A percentile compares a stretch with the other conserved stretches of the same genome.
These are phyloP conservation scores for Anas platyrhynchos DNA, from an alignment of 2,113 vertebrate species.

Conservation along the genomic window DNA sequence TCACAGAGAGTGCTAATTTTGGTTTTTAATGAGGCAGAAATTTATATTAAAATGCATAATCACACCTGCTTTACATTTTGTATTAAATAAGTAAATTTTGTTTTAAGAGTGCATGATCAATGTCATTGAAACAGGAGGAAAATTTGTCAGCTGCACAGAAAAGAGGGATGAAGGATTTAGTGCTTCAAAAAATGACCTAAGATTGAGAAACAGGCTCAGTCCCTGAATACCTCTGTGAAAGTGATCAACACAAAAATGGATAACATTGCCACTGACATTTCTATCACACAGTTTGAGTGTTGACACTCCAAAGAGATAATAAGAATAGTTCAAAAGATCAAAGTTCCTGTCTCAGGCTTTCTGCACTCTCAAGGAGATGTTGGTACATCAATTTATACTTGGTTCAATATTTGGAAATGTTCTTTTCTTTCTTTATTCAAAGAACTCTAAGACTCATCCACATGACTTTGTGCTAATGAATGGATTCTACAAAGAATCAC, in stretches of 20 bases:
- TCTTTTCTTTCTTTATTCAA: slow-evolving; percentile 5
- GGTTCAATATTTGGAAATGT: slow-evolving; percentile 22
- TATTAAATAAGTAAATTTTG: not conserved
- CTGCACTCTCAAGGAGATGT: slow-evolving; percentile 14
- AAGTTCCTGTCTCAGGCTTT: not conserved
- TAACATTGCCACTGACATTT: slow-evolving; percentile 35
- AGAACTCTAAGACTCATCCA: slow-evolving; percentile 13
- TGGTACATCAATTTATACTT: not conserved
- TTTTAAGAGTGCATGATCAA: slow-evolving; percentile 2
- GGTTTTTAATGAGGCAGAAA: not conserved
- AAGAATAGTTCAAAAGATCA: slow-evolving; percentile 24
- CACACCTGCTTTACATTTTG: not conserved
- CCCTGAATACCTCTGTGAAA: not conserved
- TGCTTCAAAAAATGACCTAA: not conserved
- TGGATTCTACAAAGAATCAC: not conserved
- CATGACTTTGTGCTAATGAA: slow-evolving; percentile 13
- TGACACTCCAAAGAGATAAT: slow-evolving; percentile 22
- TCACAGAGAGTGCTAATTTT: not conserved
- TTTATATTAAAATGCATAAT: slow-evolving; percentile 25
- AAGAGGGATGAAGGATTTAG: not conserved
- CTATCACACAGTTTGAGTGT: slow-evolving; percentile 20
- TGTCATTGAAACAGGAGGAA: not conserved
- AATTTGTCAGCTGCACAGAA: not conserved
- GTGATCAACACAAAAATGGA: slow-evolving; percentile 33
- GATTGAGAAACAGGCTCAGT: not conserved